Evolutionary conservation across 2,888 invertebrate genomes (phyloP).

Genomic region (Acronicta aceris): DNA sequence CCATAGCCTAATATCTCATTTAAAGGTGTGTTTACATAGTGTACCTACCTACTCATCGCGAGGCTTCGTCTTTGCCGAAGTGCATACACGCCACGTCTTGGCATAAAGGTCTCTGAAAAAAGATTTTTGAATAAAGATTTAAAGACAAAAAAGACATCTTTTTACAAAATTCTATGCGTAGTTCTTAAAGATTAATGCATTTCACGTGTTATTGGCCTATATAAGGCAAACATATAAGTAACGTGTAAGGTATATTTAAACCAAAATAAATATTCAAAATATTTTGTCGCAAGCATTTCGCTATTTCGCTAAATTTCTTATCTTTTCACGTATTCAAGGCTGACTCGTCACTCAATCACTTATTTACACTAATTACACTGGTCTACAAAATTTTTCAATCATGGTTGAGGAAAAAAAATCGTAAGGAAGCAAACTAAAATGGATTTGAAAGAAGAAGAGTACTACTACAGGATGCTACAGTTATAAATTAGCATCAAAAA

Average conservation of each 20-base stretch:
- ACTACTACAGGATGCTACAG: too few species aligned
- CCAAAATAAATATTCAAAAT: too few species aligned
- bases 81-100: constrained; percentile 72
- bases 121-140: constrained; percentile 57
- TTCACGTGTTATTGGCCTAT: constrained; percentile 20
- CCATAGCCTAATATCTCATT: constrained; percentile 71
- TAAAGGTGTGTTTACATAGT: constrained; percentile 80
- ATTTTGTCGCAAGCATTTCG: constrained; percentile 20
- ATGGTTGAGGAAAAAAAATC: too few species aligned
- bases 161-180: constrained; percentile 53
- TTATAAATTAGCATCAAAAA: too few species aligned
- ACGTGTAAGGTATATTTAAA: too few species aligned
- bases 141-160: constrained; percentile 52
- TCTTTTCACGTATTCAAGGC: constrained; percentile 32
- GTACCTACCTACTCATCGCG: constrained; percentile 71
- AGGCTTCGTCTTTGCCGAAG: constrained; percentile 72
- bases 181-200: constrained; percentile 27
- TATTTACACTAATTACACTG: too few species aligned
- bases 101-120: constrained; percentile 69
- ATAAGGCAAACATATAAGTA: too few species aligned
- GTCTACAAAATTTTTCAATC: too few species aligned
- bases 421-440: too few species aligned
- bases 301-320: constrained; percentile 40
- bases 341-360: not conserved
- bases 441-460: too few species aligned